A percentile compares a stretch with the other conserved stretches of the same genome.
Evolutionary conservation across 2,113 vertebrate species (phyloP).

Genomic region (Chaenocephalus aceratus): DNA sequence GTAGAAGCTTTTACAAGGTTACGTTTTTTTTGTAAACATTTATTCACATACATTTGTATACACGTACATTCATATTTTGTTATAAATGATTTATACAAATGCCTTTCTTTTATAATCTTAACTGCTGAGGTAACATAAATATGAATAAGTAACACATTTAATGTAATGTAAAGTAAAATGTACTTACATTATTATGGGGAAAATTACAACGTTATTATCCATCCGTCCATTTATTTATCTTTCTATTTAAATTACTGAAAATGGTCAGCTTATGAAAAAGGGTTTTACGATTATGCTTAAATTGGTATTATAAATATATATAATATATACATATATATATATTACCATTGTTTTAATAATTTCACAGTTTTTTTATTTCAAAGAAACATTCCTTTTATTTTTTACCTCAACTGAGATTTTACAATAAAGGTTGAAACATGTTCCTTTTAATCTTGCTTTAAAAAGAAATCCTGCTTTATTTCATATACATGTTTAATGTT

Average conservation of each 20-base stretch:
- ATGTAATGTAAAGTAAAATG: too few relatives aligned
- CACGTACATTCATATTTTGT: background rate
- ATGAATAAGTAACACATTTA: background rate
- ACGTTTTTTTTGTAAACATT: background rate
- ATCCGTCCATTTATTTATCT: background rate
- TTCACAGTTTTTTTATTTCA: background rate
- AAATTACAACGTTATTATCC: background rate
- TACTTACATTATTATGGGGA: background rate
- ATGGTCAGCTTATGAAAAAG: background rate
- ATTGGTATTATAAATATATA: background rate
- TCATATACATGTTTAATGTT: background rate
- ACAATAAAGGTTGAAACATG: background rate
- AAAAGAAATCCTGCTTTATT: background rate
- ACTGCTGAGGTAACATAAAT: background rate
- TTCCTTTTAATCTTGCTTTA: slow-evolving; percentile 3
- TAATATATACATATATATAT: background rate
- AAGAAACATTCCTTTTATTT: background rate
- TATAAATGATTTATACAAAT: background rate
- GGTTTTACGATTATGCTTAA: background rate
- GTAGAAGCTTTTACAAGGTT: background rate
- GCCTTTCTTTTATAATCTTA: background rate
- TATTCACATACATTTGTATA: background rate
- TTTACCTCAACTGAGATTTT: background rate
- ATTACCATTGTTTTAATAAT: background rate
- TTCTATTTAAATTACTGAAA: background rate